These are phyloP conservation scores for Hylyphantes graminicola DNA, from an alignment of 1,140 invertebrate species.

Conservation along the genomic window DNA sequence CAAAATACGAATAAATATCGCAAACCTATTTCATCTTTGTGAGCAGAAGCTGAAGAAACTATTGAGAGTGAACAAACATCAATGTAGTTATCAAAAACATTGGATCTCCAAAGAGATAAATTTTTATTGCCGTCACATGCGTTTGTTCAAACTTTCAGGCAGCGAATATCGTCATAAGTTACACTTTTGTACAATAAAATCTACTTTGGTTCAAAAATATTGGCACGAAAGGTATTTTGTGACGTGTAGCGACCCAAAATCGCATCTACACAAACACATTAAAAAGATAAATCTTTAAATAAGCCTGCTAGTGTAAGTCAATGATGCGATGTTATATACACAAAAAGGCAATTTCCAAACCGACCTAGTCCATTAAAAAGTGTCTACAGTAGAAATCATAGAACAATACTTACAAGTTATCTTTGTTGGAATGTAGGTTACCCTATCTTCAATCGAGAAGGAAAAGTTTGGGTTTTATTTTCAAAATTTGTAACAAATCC, in stretches of 20 bases:
- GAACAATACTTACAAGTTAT: no score
- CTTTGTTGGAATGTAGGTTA: no score
- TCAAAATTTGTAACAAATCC: no score
- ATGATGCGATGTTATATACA: no score
- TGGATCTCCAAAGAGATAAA: slow-evolving; percentile 5
- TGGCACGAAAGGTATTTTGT: slow-evolving; percentile 12
- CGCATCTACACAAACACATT: background rate
- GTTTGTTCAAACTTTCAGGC: slow-evolving; percentile 19
- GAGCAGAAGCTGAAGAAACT: background rate
- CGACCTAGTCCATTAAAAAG: no score
- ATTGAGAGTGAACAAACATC: slow-evolving; percentile 13
- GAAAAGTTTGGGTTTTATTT: background rate
- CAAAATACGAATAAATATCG: background rate
- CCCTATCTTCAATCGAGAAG: background rate
- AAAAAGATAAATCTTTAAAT: slow-evolving; percentile 11
- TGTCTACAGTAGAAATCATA: no score
- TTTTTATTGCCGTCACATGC: slow-evolving; percentile 13
- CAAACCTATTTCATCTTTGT: slow-evolving; percentile 18
- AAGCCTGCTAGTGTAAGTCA: background rate
- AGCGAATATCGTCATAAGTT: slow-evolving; percentile 16
- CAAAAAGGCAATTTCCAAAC: no score
- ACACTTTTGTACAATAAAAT: slow-evolving; percentile 27
- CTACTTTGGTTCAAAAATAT: slow-evolving; percentile 26
- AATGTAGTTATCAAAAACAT: slow-evolving; percentile 36
- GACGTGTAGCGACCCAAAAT: slow-evolving; percentile 3